phyloP scores from a whole-genome alignment of 1,140 invertebrate species.

The Camponotus pennsylvanicus region DNA sequence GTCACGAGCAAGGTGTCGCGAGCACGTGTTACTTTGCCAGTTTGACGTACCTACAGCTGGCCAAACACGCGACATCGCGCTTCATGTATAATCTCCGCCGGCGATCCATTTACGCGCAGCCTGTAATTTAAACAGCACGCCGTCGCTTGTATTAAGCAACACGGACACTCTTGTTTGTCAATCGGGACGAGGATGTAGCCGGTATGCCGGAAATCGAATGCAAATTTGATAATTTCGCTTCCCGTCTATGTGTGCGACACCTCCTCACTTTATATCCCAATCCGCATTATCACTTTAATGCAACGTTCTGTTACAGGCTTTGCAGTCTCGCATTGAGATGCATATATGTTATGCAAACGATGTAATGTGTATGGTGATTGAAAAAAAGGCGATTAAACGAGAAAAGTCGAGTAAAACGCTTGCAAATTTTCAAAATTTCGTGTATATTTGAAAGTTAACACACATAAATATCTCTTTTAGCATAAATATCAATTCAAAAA shows the following conservation, averaged over 20 bases:
- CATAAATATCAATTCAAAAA: neutral
- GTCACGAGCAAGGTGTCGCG: slow-evolving; percentile 46
- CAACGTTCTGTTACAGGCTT: neutral
- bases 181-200: slow-evolving; percentile 63
- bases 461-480: neutral
- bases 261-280: slow-evolving; percentile 25
- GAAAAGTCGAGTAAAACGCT: neutral
- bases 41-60: slow-evolving; percentile 60
- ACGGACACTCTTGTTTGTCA: slow-evolving; percentile 67
- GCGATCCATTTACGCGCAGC: slow-evolving; percentile 61
- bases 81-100: slow-evolving; percentile 49
- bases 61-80: slow-evolving; percentile 67
- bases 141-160: slow-evolving; percentile 53
- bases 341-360: slow-evolving; percentile 22
- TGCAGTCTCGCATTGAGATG: neutral
- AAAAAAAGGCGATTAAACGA: slow-evolving; percentile 7
- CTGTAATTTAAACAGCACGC: slow-evolving; percentile 65
- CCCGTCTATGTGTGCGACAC: neutral
- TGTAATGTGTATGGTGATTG: neutral
- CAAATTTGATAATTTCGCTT: slow-evolving; percentile 73
- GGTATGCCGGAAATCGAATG: slow-evolving; percentile 66
- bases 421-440: neutral
- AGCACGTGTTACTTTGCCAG: slow-evolving; percentile 52
- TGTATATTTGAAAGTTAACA: neutral
- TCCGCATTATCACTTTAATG: slow-evolving; percentile 40